Percentiles rank a stretch among this genome's conserved stretches.
These are phyloP conservation scores for Pangasius mekongensis DNA, from an alignment of 2,797 vertebrate species.

Conservation along the genomic window DNA sequence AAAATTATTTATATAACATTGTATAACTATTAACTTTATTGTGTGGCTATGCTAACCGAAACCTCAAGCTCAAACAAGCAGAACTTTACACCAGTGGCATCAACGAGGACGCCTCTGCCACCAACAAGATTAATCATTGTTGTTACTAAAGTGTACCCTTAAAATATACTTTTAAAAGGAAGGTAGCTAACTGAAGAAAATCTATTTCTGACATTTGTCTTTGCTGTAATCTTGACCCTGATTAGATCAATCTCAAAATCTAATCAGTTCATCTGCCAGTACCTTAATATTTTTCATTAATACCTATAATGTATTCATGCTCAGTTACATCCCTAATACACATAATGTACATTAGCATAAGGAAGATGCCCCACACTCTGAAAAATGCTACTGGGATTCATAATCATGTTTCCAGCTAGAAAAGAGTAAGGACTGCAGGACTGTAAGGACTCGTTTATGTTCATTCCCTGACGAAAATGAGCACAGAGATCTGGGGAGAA, in stretches of 20 bases:
- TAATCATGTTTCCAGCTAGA: constrained; percentile 26
- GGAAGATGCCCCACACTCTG: neutral
- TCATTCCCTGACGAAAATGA: constrained; percentile 35
- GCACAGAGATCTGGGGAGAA: constrained; percentile 34
- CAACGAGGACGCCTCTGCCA: neutral
- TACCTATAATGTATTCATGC: neutral
- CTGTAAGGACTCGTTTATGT: constrained; percentile 19
- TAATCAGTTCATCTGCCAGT: neutral
- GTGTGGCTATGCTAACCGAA: neutral
- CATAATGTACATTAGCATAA: constrained; percentile 1
- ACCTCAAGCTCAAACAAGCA: neutral
- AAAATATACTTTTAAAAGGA: neutral
- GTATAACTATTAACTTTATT: neutral
- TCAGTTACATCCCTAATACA: neutral
- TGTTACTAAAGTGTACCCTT: neutral
- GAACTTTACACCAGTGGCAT: neutral
- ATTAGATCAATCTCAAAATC: neutral
- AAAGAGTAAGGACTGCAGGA: neutral
- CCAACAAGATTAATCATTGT: neutral
- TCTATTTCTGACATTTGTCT: neutral
- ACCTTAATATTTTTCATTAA: neutral
- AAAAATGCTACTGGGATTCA: constrained; percentile 7
- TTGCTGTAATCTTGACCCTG: neutral
- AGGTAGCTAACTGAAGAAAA: neutral
- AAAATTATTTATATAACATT: neutral